These are phyloP conservation scores for Cheiracanthium punctorium DNA, from an alignment of 2,888 invertebrate species.

Conservation along the genomic window DNA sequence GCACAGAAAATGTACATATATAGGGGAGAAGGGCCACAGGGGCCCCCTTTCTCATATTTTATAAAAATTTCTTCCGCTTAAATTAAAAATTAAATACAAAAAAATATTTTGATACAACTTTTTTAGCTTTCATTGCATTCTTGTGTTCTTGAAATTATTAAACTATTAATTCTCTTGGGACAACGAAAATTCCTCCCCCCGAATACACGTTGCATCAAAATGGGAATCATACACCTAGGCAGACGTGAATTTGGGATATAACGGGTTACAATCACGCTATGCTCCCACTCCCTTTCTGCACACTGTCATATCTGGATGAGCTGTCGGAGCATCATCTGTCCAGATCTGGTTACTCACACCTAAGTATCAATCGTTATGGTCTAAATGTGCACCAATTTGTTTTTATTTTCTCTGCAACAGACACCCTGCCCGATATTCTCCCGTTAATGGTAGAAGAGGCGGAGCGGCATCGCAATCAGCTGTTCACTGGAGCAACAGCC, in stretches of 20 bases:
- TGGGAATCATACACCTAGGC: too few species aligned
- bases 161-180: too few species aligned
- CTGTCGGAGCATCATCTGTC: neutral
- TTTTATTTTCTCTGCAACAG: neutral
- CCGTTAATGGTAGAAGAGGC: neutral
- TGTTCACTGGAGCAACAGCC: constrained; percentile 1
- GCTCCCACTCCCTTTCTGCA: neutral
- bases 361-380: neutral
- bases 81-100: too few species aligned
- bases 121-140: too few species aligned
- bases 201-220: too few species aligned
- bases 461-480: neutral
- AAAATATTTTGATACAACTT: too few species aligned
- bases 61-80: too few species aligned
- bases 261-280: neutral
- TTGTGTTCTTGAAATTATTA: too few species aligned
- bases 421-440: neutral
- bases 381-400: neutral
- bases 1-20: too few species aligned
- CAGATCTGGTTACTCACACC: neutral
- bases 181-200: too few species aligned
- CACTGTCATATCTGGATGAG: neutral
- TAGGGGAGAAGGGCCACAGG: too few species aligned
- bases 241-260: neutral
- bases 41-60: too few species aligned